phyloP scores from a whole-genome alignment of 2,113 vertebrate species.

The Prinia subflava region DNA sequence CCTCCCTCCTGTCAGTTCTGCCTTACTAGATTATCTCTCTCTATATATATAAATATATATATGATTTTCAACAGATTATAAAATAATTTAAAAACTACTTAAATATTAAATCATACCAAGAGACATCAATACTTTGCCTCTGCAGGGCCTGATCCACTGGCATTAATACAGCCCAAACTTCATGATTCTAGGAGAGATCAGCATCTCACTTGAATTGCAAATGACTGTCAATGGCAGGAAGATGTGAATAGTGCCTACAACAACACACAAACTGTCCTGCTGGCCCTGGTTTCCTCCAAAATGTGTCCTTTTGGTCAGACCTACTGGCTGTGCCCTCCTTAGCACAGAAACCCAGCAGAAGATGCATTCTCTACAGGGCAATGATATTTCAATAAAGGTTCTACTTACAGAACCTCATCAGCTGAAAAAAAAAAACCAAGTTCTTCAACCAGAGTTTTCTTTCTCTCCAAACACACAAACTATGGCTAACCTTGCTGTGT shows the following conservation, averaged over 20 bases:
- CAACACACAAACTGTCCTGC: background rate
- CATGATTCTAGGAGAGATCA: background rate
- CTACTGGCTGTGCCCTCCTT: background rate
- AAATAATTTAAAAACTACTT: background rate
- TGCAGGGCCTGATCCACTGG: background rate
- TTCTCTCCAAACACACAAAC: background rate
- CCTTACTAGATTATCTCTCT: background rate
- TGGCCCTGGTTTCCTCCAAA: background rate
- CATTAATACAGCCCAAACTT: background rate
- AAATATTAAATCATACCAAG: background rate
- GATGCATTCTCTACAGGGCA: background rate
- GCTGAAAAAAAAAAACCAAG: background rate
- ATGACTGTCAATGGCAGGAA: background rate
- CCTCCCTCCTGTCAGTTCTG: background rate
- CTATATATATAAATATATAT: background rate
- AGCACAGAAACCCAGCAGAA: background rate
- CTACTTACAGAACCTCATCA: background rate
- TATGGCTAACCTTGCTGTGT: background rate
- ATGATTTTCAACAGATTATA: background rate
- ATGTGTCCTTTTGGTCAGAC: background rate
- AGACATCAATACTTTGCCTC: background rate
- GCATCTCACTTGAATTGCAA: background rate
- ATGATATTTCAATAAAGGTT: background rate
- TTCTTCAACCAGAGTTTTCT: background rate
- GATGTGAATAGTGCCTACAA: background rate